Evolutionary conservation across 2,888 invertebrate species (phyloP).

Genomic region (Torymus texanus): DNA sequence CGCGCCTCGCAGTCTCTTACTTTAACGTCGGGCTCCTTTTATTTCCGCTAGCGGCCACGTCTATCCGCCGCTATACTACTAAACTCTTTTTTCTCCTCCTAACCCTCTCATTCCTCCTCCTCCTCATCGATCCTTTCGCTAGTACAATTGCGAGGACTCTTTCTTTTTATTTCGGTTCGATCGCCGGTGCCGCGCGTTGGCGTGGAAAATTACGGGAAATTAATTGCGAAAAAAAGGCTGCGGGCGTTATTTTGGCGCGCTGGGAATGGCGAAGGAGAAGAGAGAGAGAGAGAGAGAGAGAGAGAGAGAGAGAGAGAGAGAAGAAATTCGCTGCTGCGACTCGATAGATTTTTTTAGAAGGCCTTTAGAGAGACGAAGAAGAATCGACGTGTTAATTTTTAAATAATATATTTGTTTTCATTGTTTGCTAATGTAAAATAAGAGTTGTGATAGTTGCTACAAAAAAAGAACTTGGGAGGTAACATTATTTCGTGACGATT

Average conservation of each 20-base stretch:
- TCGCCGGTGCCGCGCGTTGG: not conserved
- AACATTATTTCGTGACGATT: no score
- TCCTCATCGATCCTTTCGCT: not conserved
- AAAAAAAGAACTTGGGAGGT: no score
- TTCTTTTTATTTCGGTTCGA: not conserved
- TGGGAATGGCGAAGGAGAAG: no score
- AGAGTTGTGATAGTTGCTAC: no score
- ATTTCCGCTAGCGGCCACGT: not conserved
- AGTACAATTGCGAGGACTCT: not conserved
- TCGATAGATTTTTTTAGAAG: no score
- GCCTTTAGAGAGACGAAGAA: no score
- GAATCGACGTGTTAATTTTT: no score
- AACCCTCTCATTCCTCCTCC: not conserved
- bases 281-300: no score
- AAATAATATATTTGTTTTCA: no score
- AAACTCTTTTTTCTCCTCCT: not conserved
- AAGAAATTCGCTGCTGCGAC: no score
- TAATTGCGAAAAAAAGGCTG: not conserved
- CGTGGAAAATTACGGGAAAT: not conserved
- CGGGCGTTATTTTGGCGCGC: not conserved
- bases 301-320: no score
- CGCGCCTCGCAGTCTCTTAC: not conserved
- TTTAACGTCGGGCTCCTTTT: conserved; percentile 5
- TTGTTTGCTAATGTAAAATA: no score
- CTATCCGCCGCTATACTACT: not conserved